Base-by-base conservation (phyloP, 2,888 invertebrate genomes). In the Andricus quercusramuli region DNA sequence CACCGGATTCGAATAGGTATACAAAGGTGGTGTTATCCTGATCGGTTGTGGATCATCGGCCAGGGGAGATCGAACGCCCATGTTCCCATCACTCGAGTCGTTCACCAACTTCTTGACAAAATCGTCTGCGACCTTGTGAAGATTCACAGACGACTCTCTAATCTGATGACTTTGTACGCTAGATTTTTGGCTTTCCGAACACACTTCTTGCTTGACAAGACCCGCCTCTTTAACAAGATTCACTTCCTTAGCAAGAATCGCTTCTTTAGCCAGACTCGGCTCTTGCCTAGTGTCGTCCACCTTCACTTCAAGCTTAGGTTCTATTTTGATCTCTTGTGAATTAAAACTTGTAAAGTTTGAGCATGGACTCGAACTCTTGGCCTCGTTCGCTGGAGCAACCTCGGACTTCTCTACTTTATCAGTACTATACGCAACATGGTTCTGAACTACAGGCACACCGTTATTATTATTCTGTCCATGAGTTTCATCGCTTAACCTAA, bases 1-100 rank as follows among this genome's bases (percentile, higher is more conserved):
- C 67, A 92, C 92, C 77, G 95, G 95, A 90, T 96, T 96, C 17
- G 96, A 96, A 90, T 96, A 97, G 0, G 96, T 96, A 90, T 96
- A 97, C 25, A 96, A 93, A 8, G 96, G 96, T 5, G 96, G 96
- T 22, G 96, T 95, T 80, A 95, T 94, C 83, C 96, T 94, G 84
- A 96, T 95, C 22, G 96, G 96, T 77, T 95, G 94, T n/a, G 95
- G 95, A 89, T 96, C 95, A 78, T 93, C 93, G 47, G 89, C 90
- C 37, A 89, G 83, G 1, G 92, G 92, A 64, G 92, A 92, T 78
- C 90, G 89, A n/a, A 90, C 87, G 77, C 88, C 85, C 67, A 89
- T 89, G 83, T 83, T 88, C 59, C 86, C 81, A 32, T 90, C 90
- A 22, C 85, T 88, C 51, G 87, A 77, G 25, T 81, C 83, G 62